Conservation (phyloP, 2,113 vertebrate species). For the Tapirus terrestris region DNA sequence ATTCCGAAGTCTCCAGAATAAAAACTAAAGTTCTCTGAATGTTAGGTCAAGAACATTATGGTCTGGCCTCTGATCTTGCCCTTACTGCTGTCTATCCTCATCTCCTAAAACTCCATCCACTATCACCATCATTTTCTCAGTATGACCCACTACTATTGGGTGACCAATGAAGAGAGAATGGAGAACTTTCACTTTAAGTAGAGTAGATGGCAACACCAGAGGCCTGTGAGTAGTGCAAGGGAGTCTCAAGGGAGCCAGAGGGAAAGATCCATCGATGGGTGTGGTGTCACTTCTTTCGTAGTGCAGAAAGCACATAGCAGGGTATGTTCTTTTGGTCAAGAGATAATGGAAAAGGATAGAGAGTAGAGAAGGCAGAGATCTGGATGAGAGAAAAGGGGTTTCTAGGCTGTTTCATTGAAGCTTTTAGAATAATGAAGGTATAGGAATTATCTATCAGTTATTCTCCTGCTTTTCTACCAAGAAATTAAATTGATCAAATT, state of each 20-base stretch:
- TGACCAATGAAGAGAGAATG: background rate
- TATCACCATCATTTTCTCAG: background rate
- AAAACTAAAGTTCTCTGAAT: background rate
- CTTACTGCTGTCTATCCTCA: background rate
- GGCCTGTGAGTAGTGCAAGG: background rate
- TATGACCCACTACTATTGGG: background rate
- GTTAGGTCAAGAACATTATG: background rate
- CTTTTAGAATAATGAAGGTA: background rate
- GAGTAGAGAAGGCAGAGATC: background rate
- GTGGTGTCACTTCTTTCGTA: background rate
- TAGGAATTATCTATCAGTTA: background rate
- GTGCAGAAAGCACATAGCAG: background rate
- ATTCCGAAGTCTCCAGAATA: background rate
- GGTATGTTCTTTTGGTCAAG: background rate
- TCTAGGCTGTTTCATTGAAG: background rate
- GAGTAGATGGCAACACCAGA: background rate
- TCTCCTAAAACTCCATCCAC: background rate
- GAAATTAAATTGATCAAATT: background rate
- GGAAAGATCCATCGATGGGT: accelerated
- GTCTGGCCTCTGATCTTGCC: background rate
- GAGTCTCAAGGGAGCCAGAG: background rate
- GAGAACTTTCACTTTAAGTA: accelerated
- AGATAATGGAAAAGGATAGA: background rate
- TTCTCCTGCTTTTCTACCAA: background rate
- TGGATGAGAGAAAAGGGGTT: background rate